A percentile compares a stretch with the other conserved stretches of the same genome.
Conservation (phyloP, 2,113 vertebrate species). For the Caracal caracal region DNA sequence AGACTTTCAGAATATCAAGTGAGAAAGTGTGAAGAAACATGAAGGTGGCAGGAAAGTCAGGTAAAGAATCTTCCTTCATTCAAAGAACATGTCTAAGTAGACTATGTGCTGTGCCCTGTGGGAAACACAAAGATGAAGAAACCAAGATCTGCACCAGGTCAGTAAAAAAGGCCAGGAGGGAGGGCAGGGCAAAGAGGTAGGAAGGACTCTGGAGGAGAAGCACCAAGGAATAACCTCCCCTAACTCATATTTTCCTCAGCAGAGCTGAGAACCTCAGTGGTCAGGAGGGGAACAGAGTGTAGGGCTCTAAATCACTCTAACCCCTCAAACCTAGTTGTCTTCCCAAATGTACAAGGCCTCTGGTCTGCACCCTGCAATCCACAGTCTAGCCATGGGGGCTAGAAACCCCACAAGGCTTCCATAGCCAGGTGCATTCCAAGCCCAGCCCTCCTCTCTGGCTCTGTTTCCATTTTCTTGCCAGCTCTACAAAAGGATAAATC, state of each 20-base stretch:
- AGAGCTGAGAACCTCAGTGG: not conserved
- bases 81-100: not conserved
- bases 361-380: not conserved
- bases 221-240: not conserved
- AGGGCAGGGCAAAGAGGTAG: not conserved
- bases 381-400: not conserved
- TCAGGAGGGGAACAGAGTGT: not conserved
- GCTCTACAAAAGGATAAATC: not conserved
- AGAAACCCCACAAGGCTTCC: not conserved
- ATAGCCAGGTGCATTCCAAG: rapidly evolving
- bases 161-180: not conserved
- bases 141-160: not conserved
- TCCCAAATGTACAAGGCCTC: not conserved
- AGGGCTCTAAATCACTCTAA: not conserved
- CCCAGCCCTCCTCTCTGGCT: not conserved
- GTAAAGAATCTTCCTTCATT: not conserved
- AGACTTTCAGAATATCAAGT: not conserved
- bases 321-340: not conserved
- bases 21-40: not conserved
- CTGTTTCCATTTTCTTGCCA: not conserved
- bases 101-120: not conserved
- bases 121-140: not conserved
- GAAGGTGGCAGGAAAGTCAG: not conserved
- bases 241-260: not conserved
- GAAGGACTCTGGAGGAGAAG: not conserved